Evolutionary conservation across 2,888 invertebrate species (phyloP), one percentile per base, ranked within the genome.

Genomic region (Stegana nigrithorax): DNA sequence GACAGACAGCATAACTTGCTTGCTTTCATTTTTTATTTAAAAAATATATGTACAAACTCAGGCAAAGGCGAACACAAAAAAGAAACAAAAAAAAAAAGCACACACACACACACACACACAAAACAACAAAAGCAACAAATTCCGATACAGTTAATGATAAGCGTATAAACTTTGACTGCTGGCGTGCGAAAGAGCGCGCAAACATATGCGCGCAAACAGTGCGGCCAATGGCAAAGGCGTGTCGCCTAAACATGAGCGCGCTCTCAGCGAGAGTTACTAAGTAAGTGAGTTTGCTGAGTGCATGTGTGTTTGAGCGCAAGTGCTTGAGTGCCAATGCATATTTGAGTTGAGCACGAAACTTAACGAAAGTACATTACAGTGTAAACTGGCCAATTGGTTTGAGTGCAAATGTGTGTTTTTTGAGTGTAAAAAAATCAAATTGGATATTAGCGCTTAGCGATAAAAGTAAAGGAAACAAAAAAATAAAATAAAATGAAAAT

Each of bases 91-190:
- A 60, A 29, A 59, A 60, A 66, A 59, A 67, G n/a, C n/a, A 25
- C 26, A 27, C 55, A 12, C 55, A 23, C 60, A 65, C 19, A 62
- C 50, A 60, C 7, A 59, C 14, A 57, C 21, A 36, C 55, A 5
- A n/a, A n/a, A n/a, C n/a, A n/a, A 47, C 72, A 72, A 68, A 65
- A 64, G 65, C 67, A 59, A 70, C n/a, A 69, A 71, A 78, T 71
- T 70, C 75, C 74, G 77, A 76, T 76, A 78, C 76, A 75, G 76
- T 78, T 78, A 78, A 78, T 76, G 75, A 78, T 76, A 78, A 78
- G 75, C 44, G 44, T 12, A 29, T 21, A 45, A 50, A 53, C 29
- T 50, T 44, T 29, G 25, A 12, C 39, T 47, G 36, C n/a, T n/a
- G 12, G 23, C 8, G 45, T 12, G 12, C 4, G 23, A 45, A 45